A percentile compares a stretch with the other conserved stretches of the same genome.
These are phyloP conservation scores for Dryobota labecula DNA, from an alignment of 2,888 invertebrate species.

Conservation along the genomic window DNA sequence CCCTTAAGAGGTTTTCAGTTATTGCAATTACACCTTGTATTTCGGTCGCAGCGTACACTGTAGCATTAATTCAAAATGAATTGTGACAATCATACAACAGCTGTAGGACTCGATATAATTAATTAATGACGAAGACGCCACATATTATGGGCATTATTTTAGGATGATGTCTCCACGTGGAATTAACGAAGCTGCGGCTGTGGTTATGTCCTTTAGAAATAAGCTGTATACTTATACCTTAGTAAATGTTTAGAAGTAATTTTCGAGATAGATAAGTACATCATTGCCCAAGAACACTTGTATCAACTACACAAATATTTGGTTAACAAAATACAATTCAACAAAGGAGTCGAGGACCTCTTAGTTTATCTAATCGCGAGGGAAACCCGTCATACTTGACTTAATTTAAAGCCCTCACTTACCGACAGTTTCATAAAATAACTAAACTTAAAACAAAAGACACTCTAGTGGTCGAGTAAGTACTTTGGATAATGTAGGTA, in stretches of 20 bases:
- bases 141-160: background rate
- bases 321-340: slow-evolving; percentile 18
- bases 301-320: slow-evolving; percentile 26
- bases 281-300: background rate
- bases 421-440: slow-evolving; percentile 52
- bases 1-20: too few species aligned
- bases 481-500: slow-evolving; percentile 21
- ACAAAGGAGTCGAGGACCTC: slow-evolving; percentile 37
- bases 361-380: slow-evolving; percentile 48
- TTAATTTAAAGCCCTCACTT: slow-evolving; percentile 52
- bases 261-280: slow-evolving; percentile 9
- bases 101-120: slow-evolving; percentile 30
- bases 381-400: slow-evolving; percentile 50
- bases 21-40: too few species aligned
- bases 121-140: slow-evolving; percentile 10
- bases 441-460: slow-evolving; percentile 52
- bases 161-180: background rate
- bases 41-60: too few species aligned
- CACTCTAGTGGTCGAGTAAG: slow-evolving; percentile 40
- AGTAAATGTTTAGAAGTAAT: background rate
- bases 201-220: background rate
- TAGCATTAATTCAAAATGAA: slow-evolving; percentile 38
- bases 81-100: slow-evolving; percentile 39
- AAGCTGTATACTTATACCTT: background rate
- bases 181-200: background rate